Base-by-base conservation (phyloP, 2,888 invertebrate species). In the Priocnemis perturbator region DNA sequence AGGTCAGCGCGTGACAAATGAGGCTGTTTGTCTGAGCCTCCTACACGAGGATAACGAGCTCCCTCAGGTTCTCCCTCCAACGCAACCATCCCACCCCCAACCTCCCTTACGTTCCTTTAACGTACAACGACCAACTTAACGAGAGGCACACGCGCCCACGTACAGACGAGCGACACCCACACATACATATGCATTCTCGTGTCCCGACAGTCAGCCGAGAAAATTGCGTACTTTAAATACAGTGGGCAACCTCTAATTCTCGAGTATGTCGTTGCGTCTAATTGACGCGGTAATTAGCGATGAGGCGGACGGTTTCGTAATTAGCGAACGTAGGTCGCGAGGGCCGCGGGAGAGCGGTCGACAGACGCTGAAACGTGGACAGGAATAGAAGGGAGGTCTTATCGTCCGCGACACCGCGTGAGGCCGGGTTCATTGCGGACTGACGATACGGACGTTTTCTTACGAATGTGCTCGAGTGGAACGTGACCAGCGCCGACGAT, bases 1-100 rank as follows among this genome's bases (percentile, higher is more conserved):
- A 83, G 84, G 83, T 86, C 86, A 86, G 79, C 83, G 77, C 83
- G 83, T 85, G 86, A 86, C 85, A 86, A 86, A 86, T 79, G 86
- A 86, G 82, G 79, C 83, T 85, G 84, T 84, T 86, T 86, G 84
- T 85, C 83, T 78, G 81, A 81, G 78, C 77, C 79, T 81, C 72
- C 78, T 81, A 81, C 84, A 80, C 71, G 77, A 70, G 81, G 82
- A 86, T 86, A 86, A 86, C 84, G 86, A 86, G 85, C 79, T 9
- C 37, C 37, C 37, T 37, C 76, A 76, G 78, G 82, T 26, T 45
- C 53, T 21, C 23, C 19, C 17, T 23, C 64, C 21, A 21, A 26
- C 44, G 64, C 66, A 59, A 56, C 64, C 67, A 67, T 58, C 57
- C 59, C 44, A 0, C 53, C 47, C 61, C 11, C 17, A 55, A 64